A percentile compares a stretch with the other conserved stretches of the same genome.
Conservation (phyloP, 2,113 vertebrate species). For the Chaetodon trifascialis region DNA sequence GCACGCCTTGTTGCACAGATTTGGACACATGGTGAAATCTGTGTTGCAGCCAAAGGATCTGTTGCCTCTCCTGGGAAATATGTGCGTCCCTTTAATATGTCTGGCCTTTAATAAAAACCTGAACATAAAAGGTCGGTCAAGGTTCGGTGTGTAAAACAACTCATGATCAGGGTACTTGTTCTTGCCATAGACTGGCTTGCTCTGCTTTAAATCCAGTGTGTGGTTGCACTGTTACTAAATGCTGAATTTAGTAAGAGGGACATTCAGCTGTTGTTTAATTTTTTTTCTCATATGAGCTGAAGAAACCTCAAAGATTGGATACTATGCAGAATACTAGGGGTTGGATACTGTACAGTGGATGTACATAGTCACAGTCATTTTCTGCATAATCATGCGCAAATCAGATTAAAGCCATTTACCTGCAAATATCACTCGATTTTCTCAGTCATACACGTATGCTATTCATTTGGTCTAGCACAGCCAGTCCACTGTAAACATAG, state of each 20-base stretch:
- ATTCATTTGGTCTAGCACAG: constrained; percentile 54
- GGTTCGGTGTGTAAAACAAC: constrained; percentile 55
- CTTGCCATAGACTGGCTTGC: background rate
- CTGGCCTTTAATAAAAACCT: constrained; percentile 69
- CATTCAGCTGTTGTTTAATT: background rate
- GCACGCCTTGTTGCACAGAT: constrained; percentile 12
- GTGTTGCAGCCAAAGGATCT: constrained; percentile 46
- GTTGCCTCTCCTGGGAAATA: constrained; percentile 68
- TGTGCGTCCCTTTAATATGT: constrained; percentile 60
- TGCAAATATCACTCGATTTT: constrained; percentile 48
- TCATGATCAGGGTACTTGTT: constrained; percentile 25
- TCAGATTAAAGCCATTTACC: constrained; percentile 51
- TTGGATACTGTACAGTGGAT: background rate
- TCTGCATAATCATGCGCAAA: constrained; percentile 23
- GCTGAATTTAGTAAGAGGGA: constrained; percentile 1
- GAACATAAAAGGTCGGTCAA: constrained; percentile 50
- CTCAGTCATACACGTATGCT: constrained; percentile 46
- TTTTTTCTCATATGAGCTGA: background rate
- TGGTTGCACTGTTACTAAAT: background rate
- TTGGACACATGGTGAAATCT: constrained; percentile 35
- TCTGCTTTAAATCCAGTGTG: background rate
- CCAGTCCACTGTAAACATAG: constrained; percentile 58
- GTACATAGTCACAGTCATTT: background rate
- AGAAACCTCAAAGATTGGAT: constrained; percentile 1
- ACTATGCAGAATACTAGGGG: background rate